Base-by-base conservation (phyloP, 2,797 vertebrate genomes). In the Microtus obscurus region DNA sequence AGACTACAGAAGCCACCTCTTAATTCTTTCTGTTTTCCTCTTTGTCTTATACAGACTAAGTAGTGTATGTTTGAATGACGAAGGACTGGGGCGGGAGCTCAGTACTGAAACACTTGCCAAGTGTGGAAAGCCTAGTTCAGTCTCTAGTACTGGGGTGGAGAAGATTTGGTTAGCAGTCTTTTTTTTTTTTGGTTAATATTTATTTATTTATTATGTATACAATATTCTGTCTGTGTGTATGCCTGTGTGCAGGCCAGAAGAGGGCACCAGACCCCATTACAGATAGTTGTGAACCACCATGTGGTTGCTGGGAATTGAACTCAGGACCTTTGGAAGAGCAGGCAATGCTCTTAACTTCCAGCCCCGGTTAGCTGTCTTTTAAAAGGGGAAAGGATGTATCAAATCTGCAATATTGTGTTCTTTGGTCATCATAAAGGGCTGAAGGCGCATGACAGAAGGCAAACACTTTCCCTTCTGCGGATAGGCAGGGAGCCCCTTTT, bases 381-480 rank as follows among this genome's bases (percentile, higher is more conserved):
- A 29, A 37, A 87, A 88, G n/a, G 43, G 31, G 40, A 53, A n/a
- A 93, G 40, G 21, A 0, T 94, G 85, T 13, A 78, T 27, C 53
- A 81, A 25, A 85, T 94, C 79, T 85, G 1, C 85, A 48, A 59
- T 79, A 51, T 4, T 59, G 8, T 90, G 34, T 40, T 63, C 61
- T 90, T 27, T 82, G 34, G 76, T 71, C 71, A 74, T 87, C 53
- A 86, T 27, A 79, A 80, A 90, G 37, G 86, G 78, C 89, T 91
- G 19, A 92, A 81, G n/a, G 48, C 74, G 31, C 37, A 67, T 34
- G 82, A 89, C 25, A 86, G 48, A 93, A 90, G 31, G 89, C 6
- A 89, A 87, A 61, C 51, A 90, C 79, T 16, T 25, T 90, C 87
- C 40, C 61, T n/a, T 97, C 27, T 56, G 13, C 13, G 88, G 90